These are phyloP conservation scores for Eunapius fragilis DNA, from an alignment of 37 sponge, comb jelly and placozoan species.

Conservation along the genomic window DNA sequence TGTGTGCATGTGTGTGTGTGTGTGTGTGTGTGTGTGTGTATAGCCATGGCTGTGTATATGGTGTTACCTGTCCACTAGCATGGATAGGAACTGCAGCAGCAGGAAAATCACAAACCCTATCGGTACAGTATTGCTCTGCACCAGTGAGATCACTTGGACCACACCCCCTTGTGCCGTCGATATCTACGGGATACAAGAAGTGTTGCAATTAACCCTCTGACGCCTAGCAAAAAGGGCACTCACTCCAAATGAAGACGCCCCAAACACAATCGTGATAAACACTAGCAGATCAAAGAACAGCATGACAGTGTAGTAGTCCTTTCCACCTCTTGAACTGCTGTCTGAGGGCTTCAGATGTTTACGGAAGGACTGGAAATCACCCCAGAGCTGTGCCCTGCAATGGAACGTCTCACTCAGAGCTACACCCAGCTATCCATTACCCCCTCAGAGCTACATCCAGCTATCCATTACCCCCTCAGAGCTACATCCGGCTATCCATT, in stretches of 20 bases:
- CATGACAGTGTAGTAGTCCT: slow-evolving; percentile 71
- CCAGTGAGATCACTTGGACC: slow-evolving; percentile 49
- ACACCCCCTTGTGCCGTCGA: background rate
- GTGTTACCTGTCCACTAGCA: slow-evolving; percentile 89
- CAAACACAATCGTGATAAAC: slow-evolving; percentile 80
- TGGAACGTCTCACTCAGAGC: too few species aligned
- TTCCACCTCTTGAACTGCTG: slow-evolving; percentile 48
- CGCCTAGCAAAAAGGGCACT: slow-evolving; percentile 25
- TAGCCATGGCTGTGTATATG: too few species aligned
- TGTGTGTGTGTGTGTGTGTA: too few species aligned
- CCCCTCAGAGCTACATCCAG: too few species aligned
- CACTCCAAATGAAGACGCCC: slow-evolving; percentile 85
- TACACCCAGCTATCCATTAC: too few species aligned
- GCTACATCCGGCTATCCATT: too few species aligned
- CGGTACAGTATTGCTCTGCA: slow-evolving; percentile 74
- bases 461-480: too few species aligned
- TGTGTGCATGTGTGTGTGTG: too few species aligned
- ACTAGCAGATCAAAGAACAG: slow-evolving; percentile 65
- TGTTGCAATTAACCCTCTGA: background rate
- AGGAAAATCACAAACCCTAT: slow-evolving; percentile 64
- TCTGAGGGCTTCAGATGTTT: background rate
- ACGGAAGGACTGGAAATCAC: too few species aligned
- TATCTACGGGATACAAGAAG: background rate
- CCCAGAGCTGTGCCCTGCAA: too few species aligned
- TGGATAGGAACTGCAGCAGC: slow-evolving; percentile 79